Base-by-base conservation (phyloP, 92 coral and sea anemone species). In the Galaxea fascicularis region DNA sequence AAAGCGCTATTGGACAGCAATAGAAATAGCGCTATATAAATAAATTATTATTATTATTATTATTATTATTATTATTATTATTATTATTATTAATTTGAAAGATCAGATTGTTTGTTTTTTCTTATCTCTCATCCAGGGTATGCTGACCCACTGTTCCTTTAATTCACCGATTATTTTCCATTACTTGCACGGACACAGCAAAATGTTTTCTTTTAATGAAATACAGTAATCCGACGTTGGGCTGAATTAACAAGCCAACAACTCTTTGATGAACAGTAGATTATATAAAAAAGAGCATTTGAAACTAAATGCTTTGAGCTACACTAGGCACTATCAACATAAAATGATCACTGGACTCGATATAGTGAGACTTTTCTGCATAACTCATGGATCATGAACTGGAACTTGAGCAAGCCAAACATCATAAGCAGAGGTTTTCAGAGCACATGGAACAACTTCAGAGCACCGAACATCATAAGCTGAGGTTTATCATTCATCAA, bases 101-200 rank as follows among this genome's bases (percentile, higher is more conserved):
- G n/a, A n/a, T n/a, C n/a, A n/a, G n/a, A n/a, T n/a, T n/a, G n/a
- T n/a, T n/a, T n/a, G n/a, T 17, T n/a, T 0, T 5, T 52, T 49
- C 25, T 73, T 14, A 15, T 25, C 18, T 25, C 51, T 41, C 29
- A 22, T 54, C 46, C 51, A 28, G 8, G 8, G 12, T 10, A 13
- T 1, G 7, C 11, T 17, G 21, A 26, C 62, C 78, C 60, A 30
- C 63, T 52, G 63, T 52, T 73, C 21, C 22, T 15, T 49, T 8
- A 0, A 26, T 53, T 0, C 8, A 49, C 63, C 46, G 24, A 17
- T n/a, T n/a, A n/a, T n/a, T 75, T 75, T 75, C 22, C 10, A 75
- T 75, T 29, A 75, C 80, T 75, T 56, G 62, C 54, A 70, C 31
- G 67, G 67, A 75, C 80, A 75, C 80, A 75, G 80, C 80, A n/a